Percentiles rank a stretch among this genome's conserved stretches.
Conservation (phyloP, 2,888 invertebrate species). For the Lasioglossum vierecki region DNA sequence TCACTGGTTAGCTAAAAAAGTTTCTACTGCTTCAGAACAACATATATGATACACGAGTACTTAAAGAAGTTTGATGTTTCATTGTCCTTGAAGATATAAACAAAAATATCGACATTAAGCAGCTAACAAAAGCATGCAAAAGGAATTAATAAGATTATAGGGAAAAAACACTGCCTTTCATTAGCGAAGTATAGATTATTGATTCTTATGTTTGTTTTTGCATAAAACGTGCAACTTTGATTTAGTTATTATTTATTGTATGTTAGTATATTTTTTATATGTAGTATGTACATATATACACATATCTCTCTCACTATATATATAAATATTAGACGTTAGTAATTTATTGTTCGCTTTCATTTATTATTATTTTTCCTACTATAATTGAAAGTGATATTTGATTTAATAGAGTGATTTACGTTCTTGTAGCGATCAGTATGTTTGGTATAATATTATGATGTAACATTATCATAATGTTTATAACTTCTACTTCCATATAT, state of each 20-base stretch:
- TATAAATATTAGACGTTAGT: conserved; percentile 59
- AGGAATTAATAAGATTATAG: conserved; percentile 17
- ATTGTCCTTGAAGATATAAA: conserved; percentile 1
- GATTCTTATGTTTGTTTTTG: conserved; percentile 36
- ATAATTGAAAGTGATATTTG: conserved; percentile 60
- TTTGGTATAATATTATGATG: conserved; percentile 41
- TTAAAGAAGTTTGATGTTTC: conserved; percentile 30
- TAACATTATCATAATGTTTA: conserved; percentile 36
- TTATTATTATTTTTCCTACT: conserved; percentile 34
- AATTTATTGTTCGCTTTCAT: conserved; percentile 65
- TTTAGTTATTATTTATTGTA: conserved; percentile 53
- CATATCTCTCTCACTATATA: conserved; percentile 26
- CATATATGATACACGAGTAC: conserved; percentile 11
- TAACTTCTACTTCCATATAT: conserved; percentile 38
- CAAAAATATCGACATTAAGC: not conserved
- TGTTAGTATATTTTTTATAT: conserved; percentile 47
- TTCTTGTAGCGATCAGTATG: conserved; percentile 47
- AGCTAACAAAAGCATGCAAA: conserved; percentile 4
- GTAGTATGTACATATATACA: conserved; percentile 52
- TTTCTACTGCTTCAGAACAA: conserved; percentile 26
- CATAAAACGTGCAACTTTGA: conserved; percentile 32
- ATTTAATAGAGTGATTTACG: conserved; percentile 57
- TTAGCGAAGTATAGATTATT: conserved; percentile 38
- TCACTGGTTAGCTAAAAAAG: conserved; percentile 15
- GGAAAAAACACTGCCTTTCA: conserved; percentile 38